phyloP scores from a whole-genome alignment of 1,140 invertebrate genomes.

The Brachionus asplanchnoidis region DNA sequence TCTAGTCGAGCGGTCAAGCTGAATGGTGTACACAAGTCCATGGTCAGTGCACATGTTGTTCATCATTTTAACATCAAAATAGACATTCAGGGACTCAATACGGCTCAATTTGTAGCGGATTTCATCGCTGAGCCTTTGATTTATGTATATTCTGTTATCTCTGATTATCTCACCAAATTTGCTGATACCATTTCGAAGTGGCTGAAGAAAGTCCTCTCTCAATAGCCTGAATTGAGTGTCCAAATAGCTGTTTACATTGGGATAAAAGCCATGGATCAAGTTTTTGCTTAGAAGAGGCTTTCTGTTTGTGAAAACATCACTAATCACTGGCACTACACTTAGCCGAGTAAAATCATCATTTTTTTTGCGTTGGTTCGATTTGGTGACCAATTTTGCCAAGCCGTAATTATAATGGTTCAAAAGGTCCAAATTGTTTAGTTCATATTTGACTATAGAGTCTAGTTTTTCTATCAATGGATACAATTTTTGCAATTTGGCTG shows the following conservation, averaged over 20 bases:
- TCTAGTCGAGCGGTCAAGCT: conserved; percentile 42
- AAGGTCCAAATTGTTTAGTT: neutral
- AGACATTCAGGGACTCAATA: conserved; percentile 14
- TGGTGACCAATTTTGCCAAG: neutral
- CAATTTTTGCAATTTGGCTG: neutral
- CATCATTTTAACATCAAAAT: conserved; percentile 30
- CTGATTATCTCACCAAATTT: conserved; percentile 43
- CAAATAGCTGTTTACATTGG: conserved; percentile 67
- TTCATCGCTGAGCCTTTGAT: neutral
- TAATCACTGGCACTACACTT: conserved; percentile 47
- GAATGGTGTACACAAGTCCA: conserved; percentile 43
- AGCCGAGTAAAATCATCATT: conserved; percentile 51
- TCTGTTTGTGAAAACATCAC: conserved; percentile 47
- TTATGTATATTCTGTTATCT: neutral
- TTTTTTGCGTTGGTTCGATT: neutral
- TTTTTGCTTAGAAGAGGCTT: conserved; percentile 61
- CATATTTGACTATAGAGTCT: neutral
- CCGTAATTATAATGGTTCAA: neutral
- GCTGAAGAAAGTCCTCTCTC: conserved; percentile 65
- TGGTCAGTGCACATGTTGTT: neutral
- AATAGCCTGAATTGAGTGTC: conserved; percentile 69
- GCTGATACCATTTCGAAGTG: conserved; percentile 54
- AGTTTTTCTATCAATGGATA: neutral
- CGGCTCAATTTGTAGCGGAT: conserved; percentile 2
- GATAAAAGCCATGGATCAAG: conserved; percentile 63